phyloP scores from a whole-genome alignment of 2,888 invertebrate genomes.

The Cetonia aurata region DNA sequence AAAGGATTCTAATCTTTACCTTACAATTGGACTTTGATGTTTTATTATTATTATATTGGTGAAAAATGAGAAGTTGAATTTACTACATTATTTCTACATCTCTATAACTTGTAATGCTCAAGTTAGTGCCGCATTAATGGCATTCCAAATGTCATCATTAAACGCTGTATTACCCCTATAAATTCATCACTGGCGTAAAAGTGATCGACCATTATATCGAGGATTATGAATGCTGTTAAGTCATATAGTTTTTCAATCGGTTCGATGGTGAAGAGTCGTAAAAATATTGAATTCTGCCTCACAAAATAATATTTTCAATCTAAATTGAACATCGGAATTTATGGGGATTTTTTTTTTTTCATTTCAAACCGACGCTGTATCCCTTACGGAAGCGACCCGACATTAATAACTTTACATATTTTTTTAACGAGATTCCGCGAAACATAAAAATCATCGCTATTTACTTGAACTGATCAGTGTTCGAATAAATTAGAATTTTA shows the following conservation, averaged over 20 bases:
- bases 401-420: constrained; percentile 34
- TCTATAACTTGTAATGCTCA: too few relatives aligned
- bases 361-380: constrained; percentile 7
- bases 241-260: constrained; percentile 14
- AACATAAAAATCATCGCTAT: constrained; percentile 31
- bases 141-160: background rate
- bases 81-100: too few relatives aligned
- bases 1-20: too few relatives aligned
- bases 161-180: background rate
- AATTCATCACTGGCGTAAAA: background rate
- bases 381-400: constrained; percentile 11
- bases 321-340: constrained; percentile 35
- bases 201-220: background rate
- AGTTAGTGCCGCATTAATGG: too few relatives aligned
- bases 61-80: too few relatives aligned
- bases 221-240: background rate
- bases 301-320: constrained; percentile 38
- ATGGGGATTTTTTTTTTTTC: constrained; percentile 14
- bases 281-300: constrained; percentile 21
- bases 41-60: too few relatives aligned
- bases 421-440: constrained; percentile 26
- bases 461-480: constrained; percentile 13
- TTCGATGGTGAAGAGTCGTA: constrained; percentile 7
- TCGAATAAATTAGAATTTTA: constrained; percentile 33
- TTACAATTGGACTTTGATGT: too few relatives aligned